Conservation (phyloP, 2,113 vertebrate genomes). For the Telmatochromis brachygnathus region DNA sequence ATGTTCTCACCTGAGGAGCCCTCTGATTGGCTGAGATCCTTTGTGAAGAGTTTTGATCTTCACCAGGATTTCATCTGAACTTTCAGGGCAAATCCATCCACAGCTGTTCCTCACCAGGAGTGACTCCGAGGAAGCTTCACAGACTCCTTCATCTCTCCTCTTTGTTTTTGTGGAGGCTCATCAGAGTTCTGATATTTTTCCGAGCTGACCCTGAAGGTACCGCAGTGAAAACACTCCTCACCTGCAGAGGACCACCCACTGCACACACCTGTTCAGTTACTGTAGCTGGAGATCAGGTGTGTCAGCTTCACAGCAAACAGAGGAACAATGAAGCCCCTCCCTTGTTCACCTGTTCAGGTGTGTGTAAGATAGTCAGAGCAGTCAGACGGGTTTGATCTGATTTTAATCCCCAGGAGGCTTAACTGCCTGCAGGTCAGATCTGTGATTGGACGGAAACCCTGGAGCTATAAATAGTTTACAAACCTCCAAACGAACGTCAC, state of each 20-base stretch:
- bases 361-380: neutral
- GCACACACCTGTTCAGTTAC: neutral
- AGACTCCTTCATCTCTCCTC: neutral
- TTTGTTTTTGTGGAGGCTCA: neutral
- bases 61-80: neutral
- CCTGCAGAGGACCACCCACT: neutral
- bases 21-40: neutral
- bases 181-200: neutral
- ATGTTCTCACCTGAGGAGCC: neutral
- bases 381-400: neutral
- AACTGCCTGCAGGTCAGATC: neutral
- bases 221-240: neutral
- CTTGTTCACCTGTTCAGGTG: constrained; percentile 11
- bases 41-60: neutral
- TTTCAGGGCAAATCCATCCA: neutral
- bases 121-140: neutral
- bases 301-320: neutral
- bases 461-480: neutral
- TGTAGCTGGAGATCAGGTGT: neutral
- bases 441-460: neutral
- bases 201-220: neutral
- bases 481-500: neutral
- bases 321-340: neutral
- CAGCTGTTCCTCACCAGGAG: neutral
- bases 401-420: neutral